These are phyloP conservation scores for Heliconius ethilla DNA, from an alignment of 2,888 invertebrate species.

Conservation along the genomic window DNA sequence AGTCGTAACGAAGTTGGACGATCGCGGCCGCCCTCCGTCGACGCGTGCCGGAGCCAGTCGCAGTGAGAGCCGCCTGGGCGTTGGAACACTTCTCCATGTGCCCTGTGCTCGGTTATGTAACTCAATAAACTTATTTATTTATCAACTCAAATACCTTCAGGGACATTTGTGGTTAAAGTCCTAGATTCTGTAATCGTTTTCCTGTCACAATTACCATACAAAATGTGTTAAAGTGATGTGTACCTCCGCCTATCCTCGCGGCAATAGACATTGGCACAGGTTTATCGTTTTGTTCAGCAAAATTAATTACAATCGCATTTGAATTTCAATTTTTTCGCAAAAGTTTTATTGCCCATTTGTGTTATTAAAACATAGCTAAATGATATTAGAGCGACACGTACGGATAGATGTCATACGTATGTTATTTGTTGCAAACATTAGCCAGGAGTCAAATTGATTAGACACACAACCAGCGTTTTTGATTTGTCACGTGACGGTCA, in stretches of 20 bases:
- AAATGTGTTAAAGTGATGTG: slow-evolving; percentile 73
- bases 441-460: slow-evolving; percentile 28
- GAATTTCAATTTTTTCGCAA: slow-evolving; percentile 41
- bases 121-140: slow-evolving; percentile 79
- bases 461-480: slow-evolving; percentile 31
- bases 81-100: slow-evolving; percentile 72
- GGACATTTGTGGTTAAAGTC: slow-evolving; percentile 38
- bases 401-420: slow-evolving; percentile 12
- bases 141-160: slow-evolving; percentile 63
- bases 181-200: slow-evolving; percentile 25
- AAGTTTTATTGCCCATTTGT: slow-evolving; percentile 36
- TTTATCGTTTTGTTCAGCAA: slow-evolving; percentile 69
- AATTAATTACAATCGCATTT: slow-evolving; percentile 54
- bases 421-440: slow-evolving; percentile 21
- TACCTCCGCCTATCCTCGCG: slow-evolving; percentile 67
- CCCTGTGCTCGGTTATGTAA: slow-evolving; percentile 78
- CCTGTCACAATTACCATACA: slow-evolving; percentile 34
- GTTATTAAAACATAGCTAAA: slow-evolving; percentile 51
- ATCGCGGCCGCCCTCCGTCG: slow-evolving; percentile 76
- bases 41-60: slow-evolving; percentile 79
- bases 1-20: slow-evolving; percentile 79
- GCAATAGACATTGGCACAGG: slow-evolving; percentile 70
- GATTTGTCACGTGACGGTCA: slow-evolving; percentile 35
- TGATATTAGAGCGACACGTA: slow-evolving; percentile 1
- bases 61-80: slow-evolving; percentile 78